These are phyloP conservation scores for Galaxias olidus DNA, from an alignment of 2,797 vertebrate genomes.

Conservation along the genomic window DNA sequence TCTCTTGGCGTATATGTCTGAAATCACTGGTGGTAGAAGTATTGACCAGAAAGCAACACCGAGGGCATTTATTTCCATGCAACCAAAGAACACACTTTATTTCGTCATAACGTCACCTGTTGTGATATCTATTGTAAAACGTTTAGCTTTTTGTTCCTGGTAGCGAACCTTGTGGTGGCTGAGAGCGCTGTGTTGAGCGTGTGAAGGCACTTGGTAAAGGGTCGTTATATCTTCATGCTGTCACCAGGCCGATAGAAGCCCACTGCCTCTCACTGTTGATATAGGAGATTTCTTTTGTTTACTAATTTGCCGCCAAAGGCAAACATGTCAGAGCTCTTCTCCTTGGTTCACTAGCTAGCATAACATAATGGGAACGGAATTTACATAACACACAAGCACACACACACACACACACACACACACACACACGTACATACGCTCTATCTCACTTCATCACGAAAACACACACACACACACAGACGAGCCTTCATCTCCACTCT, in stretches of 20 bases:
- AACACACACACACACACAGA: slow-evolving; percentile 27
- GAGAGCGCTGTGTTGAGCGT: too few species aligned
- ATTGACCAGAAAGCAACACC: too few species aligned
- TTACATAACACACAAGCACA: slow-evolving; percentile 54
- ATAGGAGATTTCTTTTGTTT: slow-evolving; percentile 44
- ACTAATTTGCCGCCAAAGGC: slow-evolving; percentile 67
- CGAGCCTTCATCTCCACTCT: slow-evolving; percentile 41
- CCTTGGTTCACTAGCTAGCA: slow-evolving; percentile 60
- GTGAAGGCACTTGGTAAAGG: slow-evolving; percentile 1
- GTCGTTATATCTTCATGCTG: slow-evolving; percentile 32
- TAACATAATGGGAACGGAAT: slow-evolving; percentile 57
- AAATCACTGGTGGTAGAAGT: too few species aligned
- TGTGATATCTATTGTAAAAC: too few species aligned
- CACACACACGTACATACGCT: slow-evolving; percentile 18
- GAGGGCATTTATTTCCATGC: too few species aligned
- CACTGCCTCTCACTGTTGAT: slow-evolving; percentile 33
- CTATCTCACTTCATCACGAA: slow-evolving; percentile 25
- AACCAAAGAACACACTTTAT: too few species aligned
- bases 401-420: slow-evolving; percentile 19
- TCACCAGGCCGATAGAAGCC: slow-evolving; percentile 23
- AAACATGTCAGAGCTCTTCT: slow-evolving; percentile 61
- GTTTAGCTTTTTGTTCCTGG: too few species aligned
- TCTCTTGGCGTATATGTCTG: too few species aligned
- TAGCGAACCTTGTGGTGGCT: too few species aligned
- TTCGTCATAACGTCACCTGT: too few species aligned